Base-by-base conservation (phyloP, 2,113 vertebrate species). In the Salvelinus alpinus region DNA sequence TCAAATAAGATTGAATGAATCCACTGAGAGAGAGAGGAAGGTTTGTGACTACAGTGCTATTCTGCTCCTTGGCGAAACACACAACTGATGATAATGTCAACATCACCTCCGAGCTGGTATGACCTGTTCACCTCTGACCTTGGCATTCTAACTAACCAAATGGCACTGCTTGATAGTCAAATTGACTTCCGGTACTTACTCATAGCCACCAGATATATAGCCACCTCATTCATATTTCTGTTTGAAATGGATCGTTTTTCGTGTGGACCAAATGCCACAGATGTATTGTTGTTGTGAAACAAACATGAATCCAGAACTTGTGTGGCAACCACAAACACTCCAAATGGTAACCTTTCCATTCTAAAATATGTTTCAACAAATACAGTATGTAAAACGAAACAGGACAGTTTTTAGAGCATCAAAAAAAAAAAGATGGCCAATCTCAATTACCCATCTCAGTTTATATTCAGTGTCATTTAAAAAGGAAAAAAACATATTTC, bases 1-100 rank as follows among this genome's bases (percentile, higher is more conserved):
- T 90, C 79, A 86, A 90, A 90, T 82, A 89, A 91, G 91, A 92
- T 77, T 88, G 88, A 87, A 82, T 82, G 86, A 90, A 88, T 89
- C 80, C 74, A 18, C 77, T 9, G 71, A 83, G 70, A 38, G 68
- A 82, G 86, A 84, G 80, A 90, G 82, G 77, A 81, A 75, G 79
- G 62, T 83, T 90, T 86, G 66, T 78, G 72, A 84, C 74, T 69
- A 78, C 75, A 73, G 72, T 70, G 73, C 72, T 71, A 72, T 64
- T 34, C 70, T 81, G 78, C 44, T 20, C 69, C 48, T 64, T 76
- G 75, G 64, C 74, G 8, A 85, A 87, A 88, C 77, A 44, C 66
- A 78, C 12, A 18, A 54, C 16, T 54, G 16, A 18, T 18, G 83
- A 82, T 79, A 81, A 82, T 76, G 71, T 44, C 9, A 44, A 9